Base-by-base conservation (phyloP, 2,888 invertebrate genomes). In the Agrochola circellaris region DNA sequence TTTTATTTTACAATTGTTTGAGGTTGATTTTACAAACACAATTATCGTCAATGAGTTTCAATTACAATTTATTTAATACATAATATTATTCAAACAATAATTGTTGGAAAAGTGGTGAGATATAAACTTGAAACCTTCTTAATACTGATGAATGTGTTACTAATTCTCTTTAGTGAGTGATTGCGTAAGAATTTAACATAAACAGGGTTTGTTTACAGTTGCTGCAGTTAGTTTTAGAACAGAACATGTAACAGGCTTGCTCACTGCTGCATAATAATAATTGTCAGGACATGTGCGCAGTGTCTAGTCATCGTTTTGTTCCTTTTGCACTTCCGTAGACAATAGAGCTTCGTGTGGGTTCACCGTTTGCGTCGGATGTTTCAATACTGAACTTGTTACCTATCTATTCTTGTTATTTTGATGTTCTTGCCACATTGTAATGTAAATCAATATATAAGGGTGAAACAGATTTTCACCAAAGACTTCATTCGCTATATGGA, bases 261-360 rank as follows among this genome's bases (percentile, higher is more conserved):
- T 74, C 54, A 67, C 71, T 65, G 58, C 85, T 85, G 73, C 83
- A 67, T 85, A 82, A 85, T 82, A 71, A 79, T 79, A 85, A 67
- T 73, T 62, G 60, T 61, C 64, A 69, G 67, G 85, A 85, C 86
- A 85, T 85, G 78, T 83, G 85, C 64, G 26, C 74, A 62, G 26
- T 80, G 75, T 78, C 73, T 84, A 82, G 75, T n/a, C 58, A 42
- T 23, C 26, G 61, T 85, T 82, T 82, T 85, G 69, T 75, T 84
- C 75, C 68, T 85, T 85, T 85, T 85, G 45, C 48, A 76, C 76
- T 85, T 83, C 72, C 77, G 66, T 79, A 85, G 78, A 85, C 83
- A 85, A 85, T 80, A 81, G 80, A 83, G 34, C 83, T 70, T 73
- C 85, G 80, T 80, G 85, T 85, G 85, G 83, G 85, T 85, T 80